Evolutionary conservation across 2,888 invertebrate species (phyloP), one percentile per base, ranked within the genome.

Genomic region (Tubulanus polymorphus): DNA sequence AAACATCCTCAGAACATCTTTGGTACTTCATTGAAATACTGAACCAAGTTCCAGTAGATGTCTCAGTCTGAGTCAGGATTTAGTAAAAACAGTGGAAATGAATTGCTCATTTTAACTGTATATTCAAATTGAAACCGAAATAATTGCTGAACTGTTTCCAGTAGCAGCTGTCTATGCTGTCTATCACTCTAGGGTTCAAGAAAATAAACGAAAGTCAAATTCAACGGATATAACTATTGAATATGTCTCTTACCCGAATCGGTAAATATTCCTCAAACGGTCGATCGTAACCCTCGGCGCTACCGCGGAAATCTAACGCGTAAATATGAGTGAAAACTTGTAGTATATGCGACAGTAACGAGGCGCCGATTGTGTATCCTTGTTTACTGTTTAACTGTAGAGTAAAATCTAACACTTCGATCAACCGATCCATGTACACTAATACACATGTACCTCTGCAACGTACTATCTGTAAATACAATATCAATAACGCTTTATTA

Each of bases 221-320:
- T n/a, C n/a, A n/a, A n/a, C n/a, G n/a, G n/a, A n/a, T n/a, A n/a
- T n/a, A n/a, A n/a, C n/a, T n/a, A n/a, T n/a, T n/a, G n/a, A 35
- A 35, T 35, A 20, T 18, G 20, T 45, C 45, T 47, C 62, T 68
- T 69, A 85, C 85, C 78, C 83, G 73, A 52, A 91, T 83, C 10
- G 89, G 86, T 46, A 90, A 81, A 80, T 86, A 87, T 55, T 88
- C 85, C 56, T 85, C 82, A 0, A 88, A 82, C 0, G 86, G 86
- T 37, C 82, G 81, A 23, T 85, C 85, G 66, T 85, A 86, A 59
- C 86, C 83, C 23, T 82, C 79, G 0, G 83, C 77, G 1, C 84
- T 82, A 72, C 87, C 87, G 64, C 84, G 79, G 80, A 84, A 84
- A 71, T 88, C 86, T 41, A 82, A 79, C 12, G 88, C 83, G 61